These are phyloP conservation scores for Drosophila imparisetae DNA, from an alignment of 2,888 invertebrate genomes.

Conservation along the genomic window DNA sequence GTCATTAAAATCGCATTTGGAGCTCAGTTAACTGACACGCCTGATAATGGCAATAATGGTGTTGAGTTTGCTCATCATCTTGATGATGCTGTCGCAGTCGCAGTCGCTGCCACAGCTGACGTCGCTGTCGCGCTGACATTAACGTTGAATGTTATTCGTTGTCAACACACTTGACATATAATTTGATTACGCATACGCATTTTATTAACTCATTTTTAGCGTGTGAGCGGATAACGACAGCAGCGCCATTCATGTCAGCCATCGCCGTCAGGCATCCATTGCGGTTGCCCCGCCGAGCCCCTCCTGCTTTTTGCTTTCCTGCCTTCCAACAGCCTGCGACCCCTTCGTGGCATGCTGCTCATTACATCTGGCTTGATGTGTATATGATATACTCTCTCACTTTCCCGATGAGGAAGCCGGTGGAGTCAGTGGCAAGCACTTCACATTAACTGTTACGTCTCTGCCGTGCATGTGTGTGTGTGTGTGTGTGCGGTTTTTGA, in stretches of 20 bases:
- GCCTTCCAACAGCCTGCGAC: not conserved
- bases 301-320: not conserved
- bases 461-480: not conserved
- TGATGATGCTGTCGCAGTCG: conserved; percentile 19
- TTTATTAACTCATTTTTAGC: conserved; percentile 79
- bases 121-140: conserved; percentile 61
- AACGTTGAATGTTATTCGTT: conserved; percentile 78
- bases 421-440: conserved; percentile 40
- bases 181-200: conserved; percentile 80
- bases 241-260: not conserved
- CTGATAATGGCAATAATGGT: conserved; percentile 47
- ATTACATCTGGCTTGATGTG: conserved; percentile 63
- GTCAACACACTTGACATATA: conserved; percentile 81
- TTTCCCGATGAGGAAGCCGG: conserved; percentile 6
- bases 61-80: conserved; percentile 30
- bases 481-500: conserved; percentile 44
- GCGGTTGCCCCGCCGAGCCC: not conserved
- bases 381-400: conserved; percentile 71
- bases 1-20: conserved; percentile 79
- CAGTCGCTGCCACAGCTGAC: conserved; percentile 6
- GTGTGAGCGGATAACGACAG: conserved; percentile 47
- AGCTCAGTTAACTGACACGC: conserved; percentile 46
- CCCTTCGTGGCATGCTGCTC: conserved; percentile 26
- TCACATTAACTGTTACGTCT: conserved; percentile 72
- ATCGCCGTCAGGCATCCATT: conserved; percentile 3